Evolutionary conservation across 2,113 vertebrate genomes (phyloP).

Genomic region (Cyprinus carpio): DNA sequence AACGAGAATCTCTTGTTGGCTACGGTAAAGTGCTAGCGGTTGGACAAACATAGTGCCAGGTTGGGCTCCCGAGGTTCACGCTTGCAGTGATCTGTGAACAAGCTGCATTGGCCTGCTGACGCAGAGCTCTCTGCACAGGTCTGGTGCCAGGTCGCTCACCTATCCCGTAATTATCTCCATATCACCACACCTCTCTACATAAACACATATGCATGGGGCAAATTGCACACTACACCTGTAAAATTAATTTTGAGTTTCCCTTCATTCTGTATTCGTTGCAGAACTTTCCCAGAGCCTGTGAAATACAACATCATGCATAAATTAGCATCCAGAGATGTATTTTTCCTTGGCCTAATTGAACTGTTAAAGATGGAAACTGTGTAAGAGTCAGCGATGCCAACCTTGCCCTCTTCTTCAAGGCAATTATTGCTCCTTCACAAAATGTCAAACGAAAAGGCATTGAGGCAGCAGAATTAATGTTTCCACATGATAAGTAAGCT

Average conservation of each 20-base stretch:
- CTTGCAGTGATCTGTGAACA: conserved; percentile 74
- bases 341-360: conserved; percentile 3
- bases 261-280: background rate
- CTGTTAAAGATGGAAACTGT: background rate
- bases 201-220: conserved; percentile 45
- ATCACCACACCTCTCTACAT: conserved; percentile 42
- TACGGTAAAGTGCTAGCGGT: conserved; percentile 18
- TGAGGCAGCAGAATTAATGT: conserved; percentile 77
- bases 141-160: background rate
- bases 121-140: conserved; percentile 35
- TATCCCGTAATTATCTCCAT: conserved; percentile 58
- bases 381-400: conserved; percentile 30
- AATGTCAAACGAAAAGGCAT: conserved; percentile 62
- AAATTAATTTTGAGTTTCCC: background rate
- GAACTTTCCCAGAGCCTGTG: background rate
- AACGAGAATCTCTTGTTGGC: background rate
- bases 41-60: conserved; percentile 60
- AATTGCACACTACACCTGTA: background rate
- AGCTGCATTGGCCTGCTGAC: conserved; percentile 70
- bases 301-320: background rate
- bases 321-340: background rate
- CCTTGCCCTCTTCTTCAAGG: conserved; percentile 1
- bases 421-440: conserved; percentile 34
- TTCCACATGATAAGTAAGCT: conserved; percentile 77
- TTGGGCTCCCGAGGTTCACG: conserved; percentile 71